Evolutionary conservation across 1,140 invertebrate genomes (phyloP), one percentile per base, ranked within the genome.

Genomic region (Leptopilina boulardi): DNA sequence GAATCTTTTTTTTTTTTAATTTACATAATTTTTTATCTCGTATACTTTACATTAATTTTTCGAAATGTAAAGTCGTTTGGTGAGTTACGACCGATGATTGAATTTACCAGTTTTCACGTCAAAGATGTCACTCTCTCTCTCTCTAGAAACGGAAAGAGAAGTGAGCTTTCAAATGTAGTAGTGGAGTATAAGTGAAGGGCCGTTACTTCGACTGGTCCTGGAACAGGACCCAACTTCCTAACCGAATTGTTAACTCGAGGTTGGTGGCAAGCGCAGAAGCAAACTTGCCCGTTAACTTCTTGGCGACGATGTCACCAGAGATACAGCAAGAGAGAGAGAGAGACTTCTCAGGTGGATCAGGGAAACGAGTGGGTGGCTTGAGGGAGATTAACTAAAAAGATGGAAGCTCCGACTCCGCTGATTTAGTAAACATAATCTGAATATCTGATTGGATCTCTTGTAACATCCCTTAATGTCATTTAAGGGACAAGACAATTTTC

Each of bases 391-490:
- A 44, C 18, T 15, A 71, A 76, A 66, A 44, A 76, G 34, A 26
- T n/a, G 23, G 30, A 76, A 56, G 44, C 21, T 70, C 26, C n/a
- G 44, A 21, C n/a, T 34, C 6, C 34, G 34, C 59, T 70, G 47
- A 86, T 88, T 88, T 79, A 79, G 85, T 88, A 88, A 88, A 88
- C 83, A 86, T 84, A 82, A 88, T 88, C 87, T 86, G 80, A 88
- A 88, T 88, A 87, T 86, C 82, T 87, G 83, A 88, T 89, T 87
- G 85, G 78, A 70, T 34, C 6, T 71, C 56, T 78, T 77, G 26
- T 72, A 77, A 74, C 51, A 74, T 70, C 8, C 73, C 66, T 13
- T n/a, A n/a, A 8, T 26, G 47, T 34, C 19, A 15, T 34, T 66
- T 76, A 19, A 42, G 42, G 54, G 76, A 71, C 59, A 59, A 51